Evolutionary conservation across 1,140 invertebrate species (phyloP).

Genomic region (Panonychus citri): DNA sequence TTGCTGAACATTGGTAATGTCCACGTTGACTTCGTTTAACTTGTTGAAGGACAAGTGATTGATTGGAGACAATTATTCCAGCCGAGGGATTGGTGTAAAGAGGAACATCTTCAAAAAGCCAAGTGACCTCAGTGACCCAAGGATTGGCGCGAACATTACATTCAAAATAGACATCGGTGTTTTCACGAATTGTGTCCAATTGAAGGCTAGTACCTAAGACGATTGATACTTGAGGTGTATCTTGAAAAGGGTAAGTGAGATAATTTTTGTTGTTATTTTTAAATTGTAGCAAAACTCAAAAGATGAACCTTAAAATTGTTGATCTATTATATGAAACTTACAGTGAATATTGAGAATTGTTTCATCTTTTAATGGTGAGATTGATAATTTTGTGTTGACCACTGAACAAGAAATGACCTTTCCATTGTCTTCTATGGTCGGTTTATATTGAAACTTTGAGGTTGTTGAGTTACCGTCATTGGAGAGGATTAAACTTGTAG

Average conservation of each 20-base stretch:
- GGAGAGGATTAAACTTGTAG: too few relatives aligned
- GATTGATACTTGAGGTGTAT: conserved; percentile 9
- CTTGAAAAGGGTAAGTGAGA: not conserved
- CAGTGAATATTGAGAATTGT: too few relatives aligned
- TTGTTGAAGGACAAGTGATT: conserved; percentile 28
- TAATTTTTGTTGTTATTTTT: too few relatives aligned
- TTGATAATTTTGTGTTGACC: too few relatives aligned
- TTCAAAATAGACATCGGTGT: conserved; percentile 66
- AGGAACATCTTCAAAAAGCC: conserved; percentile 42
- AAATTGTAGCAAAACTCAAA: too few relatives aligned
- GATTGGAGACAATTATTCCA: conserved; percentile 52
- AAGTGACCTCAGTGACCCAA: conserved; percentile 42
- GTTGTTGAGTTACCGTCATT: too few relatives aligned
- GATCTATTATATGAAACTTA: too few relatives aligned
- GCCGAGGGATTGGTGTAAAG: conserved; percentile 33
- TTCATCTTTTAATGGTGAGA: too few relatives aligned
- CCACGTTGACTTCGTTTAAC: conserved; percentile 17
- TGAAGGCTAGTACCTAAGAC: conserved; percentile 5
- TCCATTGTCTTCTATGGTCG: too few relatives aligned
- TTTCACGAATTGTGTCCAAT: conserved; percentile 19
- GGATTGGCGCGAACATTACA: conserved; percentile 70
- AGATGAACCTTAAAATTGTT: too few relatives aligned
- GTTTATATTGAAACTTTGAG: too few relatives aligned
- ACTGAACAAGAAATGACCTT: too few relatives aligned
- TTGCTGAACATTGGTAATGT: conserved; percentile 57